phyloP scores from a whole-genome alignment of 2,888 invertebrate genomes.

The Bruchidius siliquastri region DNA sequence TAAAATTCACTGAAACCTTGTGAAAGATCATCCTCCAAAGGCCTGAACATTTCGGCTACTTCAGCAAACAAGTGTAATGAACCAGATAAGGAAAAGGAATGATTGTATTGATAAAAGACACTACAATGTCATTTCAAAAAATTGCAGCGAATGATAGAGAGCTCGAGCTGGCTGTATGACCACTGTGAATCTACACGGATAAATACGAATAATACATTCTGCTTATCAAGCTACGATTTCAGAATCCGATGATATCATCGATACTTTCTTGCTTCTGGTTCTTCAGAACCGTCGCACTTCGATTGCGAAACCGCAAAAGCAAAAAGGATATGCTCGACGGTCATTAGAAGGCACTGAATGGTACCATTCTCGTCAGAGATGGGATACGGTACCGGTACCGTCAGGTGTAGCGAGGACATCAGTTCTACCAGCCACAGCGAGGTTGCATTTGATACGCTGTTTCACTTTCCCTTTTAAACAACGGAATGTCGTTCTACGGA shows the following conservation, averaged over 20 bases:
- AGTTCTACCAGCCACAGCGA: background rate
- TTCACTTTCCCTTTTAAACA: background rate
- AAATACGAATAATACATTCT: too few relatives aligned
- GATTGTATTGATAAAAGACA: too few relatives aligned
- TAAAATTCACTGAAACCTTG: too few relatives aligned
- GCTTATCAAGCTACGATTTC: background rate
- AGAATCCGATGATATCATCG: background rate
- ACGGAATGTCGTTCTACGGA: background rate
- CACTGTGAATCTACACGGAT: too few relatives aligned
- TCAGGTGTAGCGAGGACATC: background rate
- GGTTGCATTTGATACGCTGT: background rate
- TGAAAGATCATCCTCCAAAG: too few relatives aligned
- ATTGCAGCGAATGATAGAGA: too few relatives aligned
- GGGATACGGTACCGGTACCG: background rate
- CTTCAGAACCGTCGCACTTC: background rate
- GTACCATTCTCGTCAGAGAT: background rate
- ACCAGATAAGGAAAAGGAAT: too few relatives aligned
- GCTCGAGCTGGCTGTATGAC: too few relatives aligned
- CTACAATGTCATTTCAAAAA: too few relatives aligned
- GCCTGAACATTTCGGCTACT: too few relatives aligned
- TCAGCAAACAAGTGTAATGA: too few relatives aligned
- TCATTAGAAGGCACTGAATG: background rate
- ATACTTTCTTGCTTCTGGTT: background rate
- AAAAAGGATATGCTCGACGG: background rate
- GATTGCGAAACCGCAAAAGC: background rate